These are phyloP conservation scores for Theristicus caerulescens DNA, from an alignment of 2,113 vertebrate species.

Conservation along the genomic window DNA sequence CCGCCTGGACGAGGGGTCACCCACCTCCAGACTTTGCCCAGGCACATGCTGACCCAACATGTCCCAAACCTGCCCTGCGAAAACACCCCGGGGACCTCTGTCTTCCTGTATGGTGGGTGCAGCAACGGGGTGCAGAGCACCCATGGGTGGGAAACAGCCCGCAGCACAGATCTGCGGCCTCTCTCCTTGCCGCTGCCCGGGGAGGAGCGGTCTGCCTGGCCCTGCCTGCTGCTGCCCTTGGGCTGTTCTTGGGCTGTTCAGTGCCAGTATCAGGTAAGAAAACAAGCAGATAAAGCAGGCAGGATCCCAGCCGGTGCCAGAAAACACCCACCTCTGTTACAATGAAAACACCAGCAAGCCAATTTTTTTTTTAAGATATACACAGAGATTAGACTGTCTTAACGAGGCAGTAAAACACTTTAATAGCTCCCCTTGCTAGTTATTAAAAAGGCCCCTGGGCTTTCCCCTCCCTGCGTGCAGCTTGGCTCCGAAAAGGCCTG, in stretches of 20 bases:
- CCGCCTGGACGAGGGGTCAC: background rate
- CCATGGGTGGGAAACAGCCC: background rate
- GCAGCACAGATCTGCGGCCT: background rate
- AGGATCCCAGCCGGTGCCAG: background rate
- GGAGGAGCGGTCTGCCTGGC: background rate
- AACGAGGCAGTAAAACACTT: slow-evolving; percentile 58
- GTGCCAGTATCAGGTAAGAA: background rate
- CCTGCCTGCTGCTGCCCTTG: slow-evolving; percentile 12
- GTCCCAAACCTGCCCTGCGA: background rate
- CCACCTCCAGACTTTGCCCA: background rate
- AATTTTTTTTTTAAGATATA: slow-evolving; percentile 2
- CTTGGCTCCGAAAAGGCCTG: background rate
- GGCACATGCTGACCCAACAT: rapidly evolving
- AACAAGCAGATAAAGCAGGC: slow-evolving; percentile 31
- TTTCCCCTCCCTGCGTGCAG: background rate
- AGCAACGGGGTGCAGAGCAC: background rate
- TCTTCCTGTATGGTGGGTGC: background rate
- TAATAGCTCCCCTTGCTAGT: slow-evolving; percentile 16
- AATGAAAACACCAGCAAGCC: slow-evolving; percentile 10
- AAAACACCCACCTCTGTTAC: slow-evolving; percentile 33
- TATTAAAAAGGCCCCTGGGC: slow-evolving; percentile 33
- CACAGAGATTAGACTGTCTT: slow-evolving; percentile 40
- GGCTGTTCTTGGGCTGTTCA: background rate
- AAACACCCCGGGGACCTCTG: rapidly evolving
- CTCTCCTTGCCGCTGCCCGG: too few species aligned